These are phyloP conservation scores for Parapsyche elsis DNA, from an alignment of 1,140 invertebrate species.

Conservation along the genomic window DNA sequence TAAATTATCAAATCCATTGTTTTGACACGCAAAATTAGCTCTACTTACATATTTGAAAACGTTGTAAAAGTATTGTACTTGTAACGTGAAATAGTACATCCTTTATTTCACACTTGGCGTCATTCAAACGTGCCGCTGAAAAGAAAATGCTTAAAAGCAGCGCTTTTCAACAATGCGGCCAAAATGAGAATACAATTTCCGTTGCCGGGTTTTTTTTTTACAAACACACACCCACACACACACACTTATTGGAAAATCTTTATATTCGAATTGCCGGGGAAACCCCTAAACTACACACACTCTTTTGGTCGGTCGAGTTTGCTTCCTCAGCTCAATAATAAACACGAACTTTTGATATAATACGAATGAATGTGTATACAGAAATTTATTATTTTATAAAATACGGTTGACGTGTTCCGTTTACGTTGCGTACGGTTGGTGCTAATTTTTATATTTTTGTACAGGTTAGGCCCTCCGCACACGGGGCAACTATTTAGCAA, in stretches of 20 bases:
- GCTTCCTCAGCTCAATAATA: no score
- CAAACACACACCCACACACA: neutral
- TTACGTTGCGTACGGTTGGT: neutral
- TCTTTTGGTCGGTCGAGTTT: no score
- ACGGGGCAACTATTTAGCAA: no score
- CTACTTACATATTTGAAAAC: no score
- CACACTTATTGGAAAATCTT: neutral
- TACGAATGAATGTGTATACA: neutral
- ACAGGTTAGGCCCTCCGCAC: no score
- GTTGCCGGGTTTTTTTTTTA: constrained; percentile 15
- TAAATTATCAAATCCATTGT: no score
- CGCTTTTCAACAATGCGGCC: constrained; percentile 29
- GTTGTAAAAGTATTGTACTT: neutral
- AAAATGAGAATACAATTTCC: constrained; percentile 29
- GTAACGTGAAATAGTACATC: neutral
- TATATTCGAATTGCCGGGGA: no score
- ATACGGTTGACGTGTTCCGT: neutral
- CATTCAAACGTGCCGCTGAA: neutral
- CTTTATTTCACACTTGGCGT: neutral
- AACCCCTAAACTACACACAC: no score
- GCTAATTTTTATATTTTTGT: no score
- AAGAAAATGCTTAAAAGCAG: constrained; percentile 22
- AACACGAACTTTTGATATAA: no score
- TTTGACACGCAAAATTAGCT: no score
- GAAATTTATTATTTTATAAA: neutral